Percentiles rank a stretch among this genome's conserved stretches.
These are phyloP conservation scores for Callospermophilus lateralis DNA, from an alignment of 2,113 vertebrate species.

Conservation along the genomic window DNA sequence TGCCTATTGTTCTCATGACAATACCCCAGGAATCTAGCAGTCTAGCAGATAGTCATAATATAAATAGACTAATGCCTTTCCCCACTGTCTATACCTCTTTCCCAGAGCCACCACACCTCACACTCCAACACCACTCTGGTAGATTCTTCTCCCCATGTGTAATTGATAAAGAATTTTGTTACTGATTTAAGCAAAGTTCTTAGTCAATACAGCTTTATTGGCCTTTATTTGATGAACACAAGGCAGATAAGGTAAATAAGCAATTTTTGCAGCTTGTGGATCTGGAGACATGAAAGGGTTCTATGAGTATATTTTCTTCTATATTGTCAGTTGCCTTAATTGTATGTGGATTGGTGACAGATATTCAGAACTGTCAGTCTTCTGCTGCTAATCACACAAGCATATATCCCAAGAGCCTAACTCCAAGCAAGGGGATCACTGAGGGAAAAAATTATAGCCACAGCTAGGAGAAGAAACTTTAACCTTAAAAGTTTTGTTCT, in stretches of 20 bases:
- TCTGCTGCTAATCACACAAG: neutral
- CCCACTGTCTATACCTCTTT: neutral
- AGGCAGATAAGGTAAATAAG: slow-evolving; percentile 49
- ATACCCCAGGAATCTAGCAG: neutral
- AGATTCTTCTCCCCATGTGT: neutral
- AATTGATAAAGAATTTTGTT: slow-evolving; percentile 27
- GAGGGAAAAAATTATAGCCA: slow-evolving; percentile 19
- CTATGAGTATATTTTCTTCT: neutral
- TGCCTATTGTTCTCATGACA: neutral
- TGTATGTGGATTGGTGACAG: neutral
- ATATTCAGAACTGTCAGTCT: neutral
- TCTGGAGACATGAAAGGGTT: neutral
- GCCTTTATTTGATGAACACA: slow-evolving; percentile 48
- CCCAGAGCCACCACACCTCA: neutral
- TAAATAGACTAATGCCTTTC: neutral
- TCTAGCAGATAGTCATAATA: neutral
- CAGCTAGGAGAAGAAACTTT: neutral
- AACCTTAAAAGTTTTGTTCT: neutral
- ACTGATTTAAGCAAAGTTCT: slow-evolving; percentile 10
- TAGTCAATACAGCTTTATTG: slow-evolving; percentile 57
- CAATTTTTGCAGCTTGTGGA: neutral
- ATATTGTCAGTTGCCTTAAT: neutral
- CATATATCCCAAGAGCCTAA: slow-evolving; percentile 21
- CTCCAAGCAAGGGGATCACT: neutral
- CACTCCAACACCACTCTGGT: neutral